Evolutionary conservation across 92 coral and sea anemone species (phyloP), one percentile per base, ranked within the genome.

Genomic region (Parazoanthus darwini): DNA sequence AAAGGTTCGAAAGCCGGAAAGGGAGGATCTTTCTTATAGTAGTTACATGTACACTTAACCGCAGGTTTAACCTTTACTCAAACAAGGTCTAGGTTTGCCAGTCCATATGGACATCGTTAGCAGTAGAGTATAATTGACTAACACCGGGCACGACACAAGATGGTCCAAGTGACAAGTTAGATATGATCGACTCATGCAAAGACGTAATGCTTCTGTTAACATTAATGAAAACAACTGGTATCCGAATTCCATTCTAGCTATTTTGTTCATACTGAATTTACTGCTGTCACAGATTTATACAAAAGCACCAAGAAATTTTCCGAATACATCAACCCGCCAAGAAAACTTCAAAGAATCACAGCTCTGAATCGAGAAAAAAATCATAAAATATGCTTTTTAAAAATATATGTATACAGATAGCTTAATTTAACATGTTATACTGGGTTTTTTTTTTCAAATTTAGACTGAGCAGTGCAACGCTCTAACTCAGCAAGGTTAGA

Each of bases 41-140:
- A 23, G 58, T 14, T 20, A 66, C 86, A 42, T 67, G 54, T 67
- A 37, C 59, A 25, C 46, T 9, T 46, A 71, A 70, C 87, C 87
- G 23, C 87, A 71, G 54, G 3, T 75, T 50, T 70, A 84, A 71
- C 79, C 70, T 74, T 50, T 36, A 23, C 59, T 39, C 22, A 26
- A 35, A 26, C 25, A n/a, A 33, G 39, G 44, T 33, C 15, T 5
- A 25, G 22, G 65, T 29, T 70, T 15, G 78, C 6, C 33, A 29
- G 33, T 71, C n/a, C 87, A 84, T 84, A 84, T 84, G 87, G 78
- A 18, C n/a, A 70, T 84, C 70, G 68, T 84, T 84, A 84, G 42
- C 44, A 37, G 26, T 67, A 56, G 51, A 74, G 3, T 72, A 8
- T 37, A 20, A 8, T 20, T 25, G 26, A 5, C 29, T 20, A 33